Evolutionary conservation across 2,797 vertebrate genomes (phyloP).

Genomic region (Threskiornis aethiopicus): DNA sequence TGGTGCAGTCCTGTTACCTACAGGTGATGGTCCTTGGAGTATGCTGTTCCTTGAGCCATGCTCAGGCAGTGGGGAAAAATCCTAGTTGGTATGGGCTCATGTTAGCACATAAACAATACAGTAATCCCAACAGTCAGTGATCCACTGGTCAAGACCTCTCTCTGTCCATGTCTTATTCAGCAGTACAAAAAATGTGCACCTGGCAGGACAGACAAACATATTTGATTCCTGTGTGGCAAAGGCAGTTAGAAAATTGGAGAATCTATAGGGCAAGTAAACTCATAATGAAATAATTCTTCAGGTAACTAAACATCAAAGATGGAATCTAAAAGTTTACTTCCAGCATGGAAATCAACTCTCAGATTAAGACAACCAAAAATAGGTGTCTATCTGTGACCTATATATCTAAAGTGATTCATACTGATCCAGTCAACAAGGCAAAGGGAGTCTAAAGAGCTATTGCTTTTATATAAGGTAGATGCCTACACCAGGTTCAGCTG

Average conservation of each 20-base stretch:
- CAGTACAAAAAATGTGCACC: background rate
- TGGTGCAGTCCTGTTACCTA: background rate
- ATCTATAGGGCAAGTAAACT: background rate
- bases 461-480: background rate
- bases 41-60: accelerated
- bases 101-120: background rate
- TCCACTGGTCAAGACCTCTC: background rate
- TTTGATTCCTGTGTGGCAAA: background rate
- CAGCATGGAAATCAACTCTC: background rate
- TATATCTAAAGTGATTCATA: background rate
- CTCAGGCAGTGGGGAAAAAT: background rate
- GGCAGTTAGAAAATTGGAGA: background rate
- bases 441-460: background rate
- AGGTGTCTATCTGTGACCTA: background rate
- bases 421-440: background rate
- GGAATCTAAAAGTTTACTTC: background rate
- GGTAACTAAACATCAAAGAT: background rate
- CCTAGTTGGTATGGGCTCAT: background rate
- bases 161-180: background rate
- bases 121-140: background rate
- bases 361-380: background rate
- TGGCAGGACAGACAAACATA: background rate
- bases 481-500: background rate
- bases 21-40: background rate
- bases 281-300: background rate